Evolutionary conservation across 2,113 vertebrate species (phyloP), one percentile per base, ranked within the genome.

Genomic region (Scytalopus superciliaris): DNA sequence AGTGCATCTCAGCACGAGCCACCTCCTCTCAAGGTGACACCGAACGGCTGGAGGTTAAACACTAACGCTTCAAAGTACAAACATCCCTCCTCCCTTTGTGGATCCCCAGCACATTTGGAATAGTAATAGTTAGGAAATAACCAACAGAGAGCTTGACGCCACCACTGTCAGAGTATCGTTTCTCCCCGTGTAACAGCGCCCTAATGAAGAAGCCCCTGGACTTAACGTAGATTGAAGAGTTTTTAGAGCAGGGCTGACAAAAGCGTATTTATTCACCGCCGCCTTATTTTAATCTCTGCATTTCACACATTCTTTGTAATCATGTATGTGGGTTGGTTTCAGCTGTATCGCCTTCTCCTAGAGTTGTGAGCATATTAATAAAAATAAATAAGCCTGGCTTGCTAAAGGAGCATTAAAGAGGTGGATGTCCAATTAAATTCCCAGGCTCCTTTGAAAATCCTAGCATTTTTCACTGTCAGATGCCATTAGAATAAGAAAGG

Each of bases 401-500:
- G 60, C 83, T 70, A 64, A 80, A 63, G 74, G 52, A 89, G 79
- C 77, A 84, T 95, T 92, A 92, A 95, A 93, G 73, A 96, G 73
- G 77, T 78, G 55, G 60, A 81, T 75, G 92, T 93, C 93, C 93
- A 95, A 93, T 90, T 96, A 93, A 94, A 93, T 78, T 81, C 72
- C 73, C 24, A 37, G 68, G 64, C 37, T 84, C 44, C 90, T 92
- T 87, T 89, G 79, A 94, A 96, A 96, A 95, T 70, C 49, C 42
- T 4, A 85, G 59, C 72, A 92, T 97, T 96, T 88, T 95, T 96
- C 94, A 82, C 77, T 93, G 96, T 88, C 93, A 94, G 90, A 72
- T 95, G 90, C 64, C 88, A 94, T 94, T 94, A 96, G 64, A 95
- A 39, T 78, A 95, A 90, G 73, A 93, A 94, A 97, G 92, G 94